These are phyloP conservation scores for Dicyrtoma fusca DNA, from an alignment of 2,888 invertebrate genomes.

Conservation along the genomic window DNA sequence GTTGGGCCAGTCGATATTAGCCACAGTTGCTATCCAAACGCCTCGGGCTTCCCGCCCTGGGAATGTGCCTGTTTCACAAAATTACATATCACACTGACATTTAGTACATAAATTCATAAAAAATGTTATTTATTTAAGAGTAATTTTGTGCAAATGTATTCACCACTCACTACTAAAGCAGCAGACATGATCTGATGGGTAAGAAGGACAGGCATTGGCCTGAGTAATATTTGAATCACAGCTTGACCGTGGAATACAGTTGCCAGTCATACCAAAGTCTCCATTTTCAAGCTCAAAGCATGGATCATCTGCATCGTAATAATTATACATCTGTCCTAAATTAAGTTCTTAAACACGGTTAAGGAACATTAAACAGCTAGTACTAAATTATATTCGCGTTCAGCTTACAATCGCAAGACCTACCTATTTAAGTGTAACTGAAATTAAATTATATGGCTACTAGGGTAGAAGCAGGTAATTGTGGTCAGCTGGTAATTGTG, in stretches of 20 bases:
- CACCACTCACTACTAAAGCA: conserved; percentile 42
- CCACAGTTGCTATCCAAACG: conserved; percentile 50
- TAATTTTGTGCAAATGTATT: neutral
- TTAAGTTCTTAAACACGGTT: no score
- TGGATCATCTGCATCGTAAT: conserved; percentile 35
- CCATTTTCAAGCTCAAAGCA: conserved; percentile 36
- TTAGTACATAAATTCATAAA: neutral
- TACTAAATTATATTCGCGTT: no score
- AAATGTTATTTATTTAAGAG: conserved; percentile 13
- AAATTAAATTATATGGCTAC: no score
- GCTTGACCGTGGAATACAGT: conserved; percentile 38
- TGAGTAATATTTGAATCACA: conserved; percentile 30
- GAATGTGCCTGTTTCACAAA: conserved; percentile 42
- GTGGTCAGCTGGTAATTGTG: no score
- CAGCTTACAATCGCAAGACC: no score
- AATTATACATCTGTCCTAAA: no score
- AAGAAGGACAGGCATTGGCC: conserved; percentile 38
- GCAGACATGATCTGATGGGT: conserved; percentile 40
- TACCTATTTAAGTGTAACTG: no score
- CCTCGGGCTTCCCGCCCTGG: conserved; percentile 49
- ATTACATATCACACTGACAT: neutral
- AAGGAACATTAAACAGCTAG: no score
- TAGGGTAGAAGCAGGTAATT: no score
- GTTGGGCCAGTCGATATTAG: conserved; percentile 51
- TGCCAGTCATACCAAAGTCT: conserved; percentile 33